Base-by-base conservation (phyloP, 2,888 invertebrate genomes). In the Ephialtes manifestator region DNA sequence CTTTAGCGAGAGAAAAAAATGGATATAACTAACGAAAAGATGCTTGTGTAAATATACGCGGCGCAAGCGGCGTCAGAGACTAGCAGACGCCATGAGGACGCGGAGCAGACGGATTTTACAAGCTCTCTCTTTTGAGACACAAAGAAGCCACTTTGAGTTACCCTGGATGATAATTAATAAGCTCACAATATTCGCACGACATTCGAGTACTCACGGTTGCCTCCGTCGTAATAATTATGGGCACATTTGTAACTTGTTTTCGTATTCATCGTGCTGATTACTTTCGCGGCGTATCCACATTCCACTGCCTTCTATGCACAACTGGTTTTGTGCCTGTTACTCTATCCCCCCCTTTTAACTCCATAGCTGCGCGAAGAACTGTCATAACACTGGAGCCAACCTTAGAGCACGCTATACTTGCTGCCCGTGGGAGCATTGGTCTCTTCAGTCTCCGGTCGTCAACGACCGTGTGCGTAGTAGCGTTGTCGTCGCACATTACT, bases 71-170 rank as follows among this genome's bases (percentile, higher is more conserved):
- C 91, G 89, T 90, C 90, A 90, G 87, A 88, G 87, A 88, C 92
- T 94, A 94, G 94, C 94, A 94, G 94, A 94, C 94, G 94, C 93
- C 94, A 94, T 94, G 92, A 90, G 90, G 92, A 92, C 92, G 93
- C 92, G 92, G 91, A 94, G 94, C 94, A 94, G 94, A 94, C 94
- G 94, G 93, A 89, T 92, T 93, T 93, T 91, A 67, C 46, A 55
- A 86, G 84, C 87, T 65, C 35, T 76, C 76, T 67, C 65, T 68
- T 70, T 60, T 39, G 58, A 10, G 55, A 31, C 20, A 60, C 31
- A 76, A 68, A 76, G 28, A 60, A 24, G 35, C 58, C 4, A 55
- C 11, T 28, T 58, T 28, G 4, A 1, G 24, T 0, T 5, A 11
- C 58, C 3, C 28, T 24, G 0, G n/a, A 28, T 5, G 15, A 5